phyloP scores from a whole-genome alignment of 2,113 vertebrate genomes.

The Myodes glareolus region DNA sequence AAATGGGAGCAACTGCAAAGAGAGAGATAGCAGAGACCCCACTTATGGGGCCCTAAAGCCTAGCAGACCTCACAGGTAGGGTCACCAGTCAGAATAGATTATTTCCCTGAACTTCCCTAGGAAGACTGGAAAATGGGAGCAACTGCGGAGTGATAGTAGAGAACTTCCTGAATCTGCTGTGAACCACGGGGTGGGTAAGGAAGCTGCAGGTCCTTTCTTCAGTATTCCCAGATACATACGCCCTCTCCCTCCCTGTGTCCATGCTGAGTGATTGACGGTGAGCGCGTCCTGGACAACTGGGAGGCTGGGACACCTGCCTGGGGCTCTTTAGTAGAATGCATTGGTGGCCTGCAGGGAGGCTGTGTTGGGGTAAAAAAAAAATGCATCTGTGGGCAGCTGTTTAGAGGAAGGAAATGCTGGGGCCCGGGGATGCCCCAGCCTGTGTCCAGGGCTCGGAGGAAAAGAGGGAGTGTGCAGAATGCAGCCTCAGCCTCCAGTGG shows the following conservation, averaged over 20 bases:
- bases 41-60: neutral
- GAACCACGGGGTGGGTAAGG: conserved; percentile 35
- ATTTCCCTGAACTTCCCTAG: neutral
- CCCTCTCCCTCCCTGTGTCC: neutral
- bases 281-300: neutral
- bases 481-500: conserved; percentile 70
- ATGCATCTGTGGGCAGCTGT: conserved; percentile 65
- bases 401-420: conserved; percentile 64
- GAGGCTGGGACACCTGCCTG: neutral
- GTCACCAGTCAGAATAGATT: neutral
- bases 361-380: conserved; percentile 41
- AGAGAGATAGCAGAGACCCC: neutral
- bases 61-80: neutral
- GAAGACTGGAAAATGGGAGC: conserved; percentile 15
- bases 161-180: conserved; percentile 49
- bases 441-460: neutral
- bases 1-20: neutral
- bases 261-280: neutral
- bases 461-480: conserved; percentile 48
- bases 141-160: conserved; percentile 19
- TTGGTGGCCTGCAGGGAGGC: conserved; percentile 48
- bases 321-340: neutral
- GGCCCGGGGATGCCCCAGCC: conserved; percentile 27
- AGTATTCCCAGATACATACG: neutral
- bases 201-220: conserved; percentile 43